phyloP scores from a whole-genome alignment of 2,797 vertebrate species.

The Epinephelus awoara region DNA sequence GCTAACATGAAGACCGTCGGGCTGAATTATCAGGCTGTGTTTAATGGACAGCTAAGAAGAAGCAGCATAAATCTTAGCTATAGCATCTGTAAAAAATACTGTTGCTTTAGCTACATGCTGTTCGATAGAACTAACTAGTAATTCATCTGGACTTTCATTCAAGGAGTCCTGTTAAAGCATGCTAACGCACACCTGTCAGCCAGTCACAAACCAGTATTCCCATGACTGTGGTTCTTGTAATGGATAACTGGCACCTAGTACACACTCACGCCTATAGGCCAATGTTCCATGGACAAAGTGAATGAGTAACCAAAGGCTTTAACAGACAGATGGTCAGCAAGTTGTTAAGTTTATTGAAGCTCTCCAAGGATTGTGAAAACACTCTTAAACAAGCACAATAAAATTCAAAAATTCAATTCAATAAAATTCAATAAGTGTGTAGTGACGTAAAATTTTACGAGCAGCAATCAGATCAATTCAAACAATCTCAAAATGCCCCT shows the following conservation, averaged over 20 bases:
- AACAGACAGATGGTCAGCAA: constrained; percentile 8
- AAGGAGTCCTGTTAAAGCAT: not conserved
- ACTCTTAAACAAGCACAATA: not conserved
- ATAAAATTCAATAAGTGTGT: not conserved
- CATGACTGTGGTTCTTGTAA: not conserved
- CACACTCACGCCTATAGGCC: not conserved
- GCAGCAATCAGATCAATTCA: not conserved
- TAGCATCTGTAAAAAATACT: not conserved
- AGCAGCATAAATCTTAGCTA: not conserved
- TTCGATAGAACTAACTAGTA: not conserved
- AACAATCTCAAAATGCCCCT: not conserved
- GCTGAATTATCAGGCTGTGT: not conserved
- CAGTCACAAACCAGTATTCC: not conserved
- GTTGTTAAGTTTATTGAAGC: constrained; percentile 12
- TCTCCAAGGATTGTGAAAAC: constrained; percentile 16
- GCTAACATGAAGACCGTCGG: too few species aligned
- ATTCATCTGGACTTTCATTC: not conserved
- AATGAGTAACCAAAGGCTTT: not conserved
- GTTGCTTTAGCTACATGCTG: not conserved
- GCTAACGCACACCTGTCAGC: not conserved
- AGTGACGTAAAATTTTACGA: constrained; percentile 1
- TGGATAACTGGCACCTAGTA: constrained; percentile 5
- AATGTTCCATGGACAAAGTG: not conserved
- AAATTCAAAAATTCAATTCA: too few species aligned
- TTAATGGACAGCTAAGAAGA: not conserved